phyloP scores from a whole-genome alignment of 2,888 invertebrate species.

The Coelinius sp. region DNA sequence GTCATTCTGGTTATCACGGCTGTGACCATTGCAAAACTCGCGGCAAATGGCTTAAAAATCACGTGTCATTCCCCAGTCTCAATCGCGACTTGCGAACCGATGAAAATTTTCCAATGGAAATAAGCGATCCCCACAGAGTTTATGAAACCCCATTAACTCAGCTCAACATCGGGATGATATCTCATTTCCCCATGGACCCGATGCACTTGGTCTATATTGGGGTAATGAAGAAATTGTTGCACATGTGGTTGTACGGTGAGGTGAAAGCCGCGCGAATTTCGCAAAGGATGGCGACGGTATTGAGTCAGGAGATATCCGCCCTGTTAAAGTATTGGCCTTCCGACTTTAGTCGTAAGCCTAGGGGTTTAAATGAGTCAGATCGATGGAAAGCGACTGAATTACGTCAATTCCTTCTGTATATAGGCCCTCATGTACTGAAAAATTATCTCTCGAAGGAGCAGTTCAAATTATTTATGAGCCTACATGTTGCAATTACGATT shows the following conservation, averaged over 20 bases:
- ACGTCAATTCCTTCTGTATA: constrained; percentile 31
- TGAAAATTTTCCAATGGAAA: no score
- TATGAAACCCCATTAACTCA: not conserved
- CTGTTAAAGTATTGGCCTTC: not conserved
- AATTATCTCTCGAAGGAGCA: not conserved
- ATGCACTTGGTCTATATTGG: not conserved
- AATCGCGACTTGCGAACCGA: no score
- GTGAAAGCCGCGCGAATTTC: no score
- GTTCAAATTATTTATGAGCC: constrained; percentile 19
- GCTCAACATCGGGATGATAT: not conserved
- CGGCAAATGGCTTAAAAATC: no score
- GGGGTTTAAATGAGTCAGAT: not conserved
- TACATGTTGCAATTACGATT: constrained; percentile 27
- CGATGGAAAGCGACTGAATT: constrained; percentile 33
- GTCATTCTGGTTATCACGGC: no score
- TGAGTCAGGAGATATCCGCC: no score
- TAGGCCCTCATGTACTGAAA: constrained; percentile 21
- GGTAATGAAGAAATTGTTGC: not conserved
- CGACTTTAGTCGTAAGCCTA: not conserved
- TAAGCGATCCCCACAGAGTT: no score
- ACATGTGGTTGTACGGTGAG: not conserved
- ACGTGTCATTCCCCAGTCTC: no score
- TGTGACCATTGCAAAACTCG: no score
- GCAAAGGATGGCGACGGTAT: no score
- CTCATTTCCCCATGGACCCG: not conserved